A percentile compares a stretch with the other conserved stretches of the same genome.
Conservation (phyloP, 2,888 invertebrate genomes). For the Drosophila tripunctata region DNA sequence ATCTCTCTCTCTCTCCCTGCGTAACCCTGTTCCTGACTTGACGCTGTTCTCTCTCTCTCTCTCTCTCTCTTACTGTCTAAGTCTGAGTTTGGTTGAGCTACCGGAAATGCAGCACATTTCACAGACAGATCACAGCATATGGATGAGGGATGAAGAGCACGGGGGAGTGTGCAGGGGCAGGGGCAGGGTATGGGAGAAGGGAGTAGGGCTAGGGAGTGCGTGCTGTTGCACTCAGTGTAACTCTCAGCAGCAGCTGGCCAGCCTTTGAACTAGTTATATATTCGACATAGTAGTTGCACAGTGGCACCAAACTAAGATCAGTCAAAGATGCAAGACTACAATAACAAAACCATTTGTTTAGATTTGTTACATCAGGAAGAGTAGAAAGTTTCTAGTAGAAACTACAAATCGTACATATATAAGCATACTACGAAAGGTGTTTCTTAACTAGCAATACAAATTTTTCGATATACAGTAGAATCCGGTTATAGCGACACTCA, state of each 20-base stretch:
- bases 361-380: no score
- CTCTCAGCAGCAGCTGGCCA: conserved; percentile 35
- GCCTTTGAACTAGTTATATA: conserved; percentile 14
- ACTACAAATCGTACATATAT: no score
- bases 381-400: no score
- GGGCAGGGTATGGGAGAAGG: neutral
- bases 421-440: no score
- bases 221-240: conserved; percentile 42
- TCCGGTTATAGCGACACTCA: no score
- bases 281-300: conserved; percentile 14
- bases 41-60: neutral
- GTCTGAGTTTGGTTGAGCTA: conserved; percentile 41
- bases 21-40: conserved; percentile 6
- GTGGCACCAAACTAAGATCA: neutral
- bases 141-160: neutral
- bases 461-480: no score
- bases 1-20: neutral
- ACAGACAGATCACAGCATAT: conserved; percentile 29
- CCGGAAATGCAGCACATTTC: conserved; percentile 79
- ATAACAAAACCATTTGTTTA: no score
- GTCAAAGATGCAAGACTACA: neutral
- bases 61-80: neutral
- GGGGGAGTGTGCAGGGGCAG: neutral
- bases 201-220: conserved; percentile 20
- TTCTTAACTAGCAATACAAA: no score